Evolutionary conservation across 2,888 invertebrate genomes (phyloP).

Genomic region (Hartigia nigra): DNA sequence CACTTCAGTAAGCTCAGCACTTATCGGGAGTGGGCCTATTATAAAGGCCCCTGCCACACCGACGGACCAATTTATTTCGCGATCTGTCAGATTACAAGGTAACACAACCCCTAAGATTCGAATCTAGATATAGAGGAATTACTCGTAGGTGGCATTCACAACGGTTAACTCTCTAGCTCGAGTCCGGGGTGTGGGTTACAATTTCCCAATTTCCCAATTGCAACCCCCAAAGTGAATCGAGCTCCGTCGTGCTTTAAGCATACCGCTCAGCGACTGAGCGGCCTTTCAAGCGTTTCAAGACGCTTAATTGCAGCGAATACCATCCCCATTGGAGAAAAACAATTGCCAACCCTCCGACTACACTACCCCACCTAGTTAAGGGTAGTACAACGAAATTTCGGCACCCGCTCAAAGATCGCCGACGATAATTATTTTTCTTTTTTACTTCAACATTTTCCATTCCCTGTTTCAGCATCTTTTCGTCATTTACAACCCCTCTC

Average conservation of each 20-base stretch:
- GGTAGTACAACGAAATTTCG: background rate
- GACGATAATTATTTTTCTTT: background rate
- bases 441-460: background rate
- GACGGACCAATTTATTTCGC: slow-evolving; percentile 37
- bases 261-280: background rate
- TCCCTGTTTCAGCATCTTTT: background rate
- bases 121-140: background rate
- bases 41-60: slow-evolving; percentile 57
- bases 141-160: background rate
- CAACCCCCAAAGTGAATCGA: background rate
- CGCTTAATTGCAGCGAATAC: background rate
- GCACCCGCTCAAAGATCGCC: background rate
- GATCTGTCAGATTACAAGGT: slow-evolving; percentile 5
- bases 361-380: background rate
- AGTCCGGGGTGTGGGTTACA: background rate
- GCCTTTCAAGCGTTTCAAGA: background rate
- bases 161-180: background rate
- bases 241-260: background rate
- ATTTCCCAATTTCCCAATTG: background rate
- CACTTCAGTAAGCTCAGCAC: slow-evolving; percentile 68
- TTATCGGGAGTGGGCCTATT: slow-evolving; percentile 58
- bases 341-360: background rate
- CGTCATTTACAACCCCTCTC: background rate
- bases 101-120: background rate
- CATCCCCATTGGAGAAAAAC: background rate